Conservation (phyloP, 2,797 vertebrate genomes). For the Capromys pilorides region DNA sequence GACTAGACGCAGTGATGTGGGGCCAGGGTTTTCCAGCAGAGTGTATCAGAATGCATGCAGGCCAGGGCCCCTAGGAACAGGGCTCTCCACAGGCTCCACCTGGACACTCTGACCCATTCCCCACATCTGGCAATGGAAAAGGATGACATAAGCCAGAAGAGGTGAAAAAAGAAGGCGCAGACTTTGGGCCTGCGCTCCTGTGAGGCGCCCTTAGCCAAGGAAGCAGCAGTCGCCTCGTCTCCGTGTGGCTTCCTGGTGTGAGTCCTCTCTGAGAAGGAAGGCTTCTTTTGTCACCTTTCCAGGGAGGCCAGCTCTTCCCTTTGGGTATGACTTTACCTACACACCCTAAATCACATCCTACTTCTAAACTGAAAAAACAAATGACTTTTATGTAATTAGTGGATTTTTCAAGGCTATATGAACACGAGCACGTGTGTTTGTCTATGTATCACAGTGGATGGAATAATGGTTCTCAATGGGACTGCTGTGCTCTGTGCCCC, state of each 20-base stretch:
- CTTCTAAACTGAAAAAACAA: neutral
- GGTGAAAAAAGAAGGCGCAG: neutral
- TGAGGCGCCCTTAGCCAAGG: neutral
- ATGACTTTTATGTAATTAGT: constrained; percentile 10
- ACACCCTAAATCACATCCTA: neutral
- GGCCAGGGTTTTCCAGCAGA: neutral
- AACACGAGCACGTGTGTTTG: neutral
- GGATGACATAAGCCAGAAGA: neutral
- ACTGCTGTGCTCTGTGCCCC: neutral
- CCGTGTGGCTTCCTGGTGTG: neutral
- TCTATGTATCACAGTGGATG: neutral
- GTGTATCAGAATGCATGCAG: accelerated
- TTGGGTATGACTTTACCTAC: neutral
- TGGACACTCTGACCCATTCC: too few relatives aligned
- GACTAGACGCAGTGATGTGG: neutral
- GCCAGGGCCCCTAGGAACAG: neutral
- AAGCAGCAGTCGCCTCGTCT: neutral
- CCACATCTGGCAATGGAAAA: neutral
- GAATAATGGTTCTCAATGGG: neutral
- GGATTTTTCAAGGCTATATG: neutral
- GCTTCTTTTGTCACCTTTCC: neutral
- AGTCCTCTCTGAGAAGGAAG: neutral
- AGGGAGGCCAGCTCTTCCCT: neutral
- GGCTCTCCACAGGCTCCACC: neutral
- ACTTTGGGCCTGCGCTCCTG: neutral